Evolutionary conservation across 1,140 invertebrate species (phyloP).

Genomic region (Cylas formicarius): DNA sequence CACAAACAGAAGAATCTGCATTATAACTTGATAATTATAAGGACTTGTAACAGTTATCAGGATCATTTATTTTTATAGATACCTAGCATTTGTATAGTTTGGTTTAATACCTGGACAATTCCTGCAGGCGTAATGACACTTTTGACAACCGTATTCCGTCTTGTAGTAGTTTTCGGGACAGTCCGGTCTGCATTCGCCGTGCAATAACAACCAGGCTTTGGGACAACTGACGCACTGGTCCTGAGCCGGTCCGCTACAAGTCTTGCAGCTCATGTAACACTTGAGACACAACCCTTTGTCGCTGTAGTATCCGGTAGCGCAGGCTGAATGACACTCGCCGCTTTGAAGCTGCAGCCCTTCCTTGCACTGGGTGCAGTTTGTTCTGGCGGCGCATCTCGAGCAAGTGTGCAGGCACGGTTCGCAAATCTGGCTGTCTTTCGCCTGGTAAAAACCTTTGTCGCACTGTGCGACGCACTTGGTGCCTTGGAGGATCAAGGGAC

Average conservation of each 20-base stretch:
- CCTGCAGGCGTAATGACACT: conserved; percentile 76
- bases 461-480: conserved; percentile 64
- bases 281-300: conserved; percentile 71
- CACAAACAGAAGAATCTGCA: conserved; percentile 1
- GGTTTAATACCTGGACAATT: conserved; percentile 62
- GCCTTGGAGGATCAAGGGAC: conserved; percentile 58
- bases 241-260: conserved; percentile 68
- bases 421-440: conserved; percentile 54
- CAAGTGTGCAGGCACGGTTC: conserved; percentile 72
- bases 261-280: conserved; percentile 76
- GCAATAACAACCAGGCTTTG: conserved; percentile 64
- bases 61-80: too few relatives aligned
- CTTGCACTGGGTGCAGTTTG: conserved; percentile 71
- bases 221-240: conserved; percentile 81
- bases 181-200: conserved; percentile 72
- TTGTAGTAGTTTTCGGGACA: conserved; percentile 80
- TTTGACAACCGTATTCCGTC: conserved; percentile 69
- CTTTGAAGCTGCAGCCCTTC: conserved; percentile 64
- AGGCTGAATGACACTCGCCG: conserved; percentile 67
- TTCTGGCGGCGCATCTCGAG: conserved; percentile 62
- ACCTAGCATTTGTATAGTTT: too few relatives aligned
- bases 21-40: too few relatives aligned
- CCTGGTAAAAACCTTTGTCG: conserved; percentile 62
- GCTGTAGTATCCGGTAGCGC: conserved; percentile 72
- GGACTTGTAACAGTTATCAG: too few relatives aligned